Conservation (phyloP, 2,888 invertebrate species). For the Smittia sp. region DNA sequence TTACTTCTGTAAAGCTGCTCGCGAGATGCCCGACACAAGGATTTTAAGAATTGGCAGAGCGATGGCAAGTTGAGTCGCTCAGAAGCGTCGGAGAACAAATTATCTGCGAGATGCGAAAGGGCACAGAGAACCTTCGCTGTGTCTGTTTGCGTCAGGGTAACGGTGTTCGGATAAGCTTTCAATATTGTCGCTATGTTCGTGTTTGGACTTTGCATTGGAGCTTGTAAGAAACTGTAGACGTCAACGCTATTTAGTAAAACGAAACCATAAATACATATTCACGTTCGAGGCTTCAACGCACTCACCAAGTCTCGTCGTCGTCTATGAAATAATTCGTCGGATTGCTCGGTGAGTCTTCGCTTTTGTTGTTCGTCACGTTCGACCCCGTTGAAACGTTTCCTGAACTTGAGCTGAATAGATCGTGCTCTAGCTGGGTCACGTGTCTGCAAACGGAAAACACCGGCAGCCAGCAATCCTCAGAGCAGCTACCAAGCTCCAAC, state of each 20-base stretch:
- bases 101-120: conserved; percentile 84
- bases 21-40: conserved; percentile 82
- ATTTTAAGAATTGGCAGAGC: conserved; percentile 75
- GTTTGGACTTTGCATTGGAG: conserved; percentile 63
- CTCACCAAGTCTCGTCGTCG: conserved; percentile 77
- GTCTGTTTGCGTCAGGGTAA: conserved; percentile 70
- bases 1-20: conserved; percentile 60
- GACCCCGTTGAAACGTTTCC: conserved; percentile 47
- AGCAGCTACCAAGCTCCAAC: conserved; percentile 86
- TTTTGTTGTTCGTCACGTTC: conserved; percentile 50
- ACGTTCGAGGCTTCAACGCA: not conserved
- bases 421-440: conserved; percentile 87
- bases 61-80: conserved; percentile 82
- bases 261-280: not conserved
- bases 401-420: conserved; percentile 73
- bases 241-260: conserved; percentile 62
- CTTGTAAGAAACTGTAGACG: conserved; percentile 78
- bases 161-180: conserved; percentile 53
- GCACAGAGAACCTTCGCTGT: conserved; percentile 88
- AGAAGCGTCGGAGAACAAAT: conserved; percentile 85
- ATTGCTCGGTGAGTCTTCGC: conserved; percentile 55
- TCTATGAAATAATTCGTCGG: conserved; percentile 62
- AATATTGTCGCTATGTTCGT: conserved; percentile 54
- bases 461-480: conserved; percentile 93
- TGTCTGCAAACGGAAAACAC: conserved; percentile 92